Evolutionary conservation across 2,797 vertebrate species (phyloP).

Genomic region (Lagodon rhomboides): DNA sequence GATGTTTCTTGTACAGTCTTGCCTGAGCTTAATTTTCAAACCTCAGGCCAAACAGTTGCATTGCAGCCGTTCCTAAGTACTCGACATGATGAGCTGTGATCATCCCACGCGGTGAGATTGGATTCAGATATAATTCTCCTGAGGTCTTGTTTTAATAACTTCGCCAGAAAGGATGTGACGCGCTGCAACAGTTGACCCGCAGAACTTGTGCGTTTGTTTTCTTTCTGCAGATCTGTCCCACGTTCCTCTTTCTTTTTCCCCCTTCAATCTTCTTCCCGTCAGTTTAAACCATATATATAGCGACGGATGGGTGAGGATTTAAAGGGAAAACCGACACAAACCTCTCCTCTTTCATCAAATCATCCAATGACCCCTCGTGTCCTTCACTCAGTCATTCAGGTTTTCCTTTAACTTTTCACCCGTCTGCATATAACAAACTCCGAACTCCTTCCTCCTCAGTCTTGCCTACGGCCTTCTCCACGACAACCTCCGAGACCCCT

Average conservation of each 20-base stretch:
- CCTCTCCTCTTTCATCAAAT: too few species aligned
- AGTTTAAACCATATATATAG: not conserved
- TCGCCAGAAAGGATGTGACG: rapidly evolving
- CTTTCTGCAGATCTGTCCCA: not conserved
- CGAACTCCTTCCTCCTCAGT: not conserved
- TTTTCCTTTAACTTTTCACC: too few species aligned
- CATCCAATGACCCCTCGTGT: too few species aligned
- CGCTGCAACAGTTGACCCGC: not conserved
- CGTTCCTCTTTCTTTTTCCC: not conserved
- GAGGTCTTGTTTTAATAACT: not conserved
- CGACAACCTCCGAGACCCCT: not conserved
- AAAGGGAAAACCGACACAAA: too few species aligned
- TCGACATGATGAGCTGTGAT: not conserved
- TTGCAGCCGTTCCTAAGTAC: not conserved
- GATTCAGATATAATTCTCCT: not conserved
- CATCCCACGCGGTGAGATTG: not conserved
- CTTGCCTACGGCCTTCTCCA: conserved; percentile 17
- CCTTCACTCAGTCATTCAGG: too few species aligned
- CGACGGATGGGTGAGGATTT: too few species aligned
- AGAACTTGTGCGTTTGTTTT: not conserved
- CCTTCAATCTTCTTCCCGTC: not conserved
- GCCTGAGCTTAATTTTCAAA: conserved; percentile 6
- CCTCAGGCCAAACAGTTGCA: not conserved
- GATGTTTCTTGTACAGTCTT: conserved; percentile 6
- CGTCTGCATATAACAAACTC: not conserved